Evolutionary conservation across 1,140 invertebrate species (phyloP).

Genomic region (Elymnias hypermnestra): DNA sequence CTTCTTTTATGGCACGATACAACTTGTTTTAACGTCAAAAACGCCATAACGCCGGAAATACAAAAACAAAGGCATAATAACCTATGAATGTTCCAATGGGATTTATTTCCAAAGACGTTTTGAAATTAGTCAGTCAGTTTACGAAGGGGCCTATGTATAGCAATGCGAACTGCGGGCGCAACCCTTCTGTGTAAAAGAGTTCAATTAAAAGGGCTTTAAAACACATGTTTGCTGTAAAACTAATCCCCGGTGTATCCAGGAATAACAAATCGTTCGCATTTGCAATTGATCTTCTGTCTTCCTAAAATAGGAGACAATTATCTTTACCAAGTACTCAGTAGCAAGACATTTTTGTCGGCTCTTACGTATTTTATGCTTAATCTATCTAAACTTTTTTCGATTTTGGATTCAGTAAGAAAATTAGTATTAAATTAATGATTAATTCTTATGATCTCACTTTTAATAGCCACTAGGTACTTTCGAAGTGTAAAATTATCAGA

Average conservation of each 20-base stretch:
- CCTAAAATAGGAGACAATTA: not conserved
- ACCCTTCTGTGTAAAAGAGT: conserved; percentile 67
- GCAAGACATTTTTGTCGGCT: too few relatives aligned
- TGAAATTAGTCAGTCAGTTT: conserved; percentile 34
- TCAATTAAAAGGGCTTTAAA: conserved; percentile 53
- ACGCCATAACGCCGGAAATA: conserved; percentile 40
- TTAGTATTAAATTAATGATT: too few relatives aligned
- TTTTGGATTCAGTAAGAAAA: too few relatives aligned
- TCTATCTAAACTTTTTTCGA: too few relatives aligned
- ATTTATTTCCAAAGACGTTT: conserved; percentile 49
- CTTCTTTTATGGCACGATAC: conserved; percentile 29
- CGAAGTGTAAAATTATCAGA: too few relatives aligned
- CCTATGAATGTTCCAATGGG: conserved; percentile 42
- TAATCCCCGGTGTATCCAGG: conserved; percentile 44
- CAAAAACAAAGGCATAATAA: conserved; percentile 43
- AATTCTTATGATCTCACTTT: too few relatives aligned
- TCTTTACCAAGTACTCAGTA: too few relatives aligned
- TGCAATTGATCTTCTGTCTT: conserved; percentile 32
- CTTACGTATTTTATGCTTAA: too few relatives aligned
- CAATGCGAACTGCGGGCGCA: conserved; percentile 46
- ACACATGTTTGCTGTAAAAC: conserved; percentile 61
- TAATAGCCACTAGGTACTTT: too few relatives aligned
- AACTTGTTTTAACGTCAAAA: conserved; percentile 42
- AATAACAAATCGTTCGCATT: conserved; percentile 43
- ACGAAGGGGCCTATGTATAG: conserved; percentile 50